Evolutionary conservation across 2,797 vertebrate genomes (phyloP).

Genomic region (Gorsachius magnificus): DNA sequence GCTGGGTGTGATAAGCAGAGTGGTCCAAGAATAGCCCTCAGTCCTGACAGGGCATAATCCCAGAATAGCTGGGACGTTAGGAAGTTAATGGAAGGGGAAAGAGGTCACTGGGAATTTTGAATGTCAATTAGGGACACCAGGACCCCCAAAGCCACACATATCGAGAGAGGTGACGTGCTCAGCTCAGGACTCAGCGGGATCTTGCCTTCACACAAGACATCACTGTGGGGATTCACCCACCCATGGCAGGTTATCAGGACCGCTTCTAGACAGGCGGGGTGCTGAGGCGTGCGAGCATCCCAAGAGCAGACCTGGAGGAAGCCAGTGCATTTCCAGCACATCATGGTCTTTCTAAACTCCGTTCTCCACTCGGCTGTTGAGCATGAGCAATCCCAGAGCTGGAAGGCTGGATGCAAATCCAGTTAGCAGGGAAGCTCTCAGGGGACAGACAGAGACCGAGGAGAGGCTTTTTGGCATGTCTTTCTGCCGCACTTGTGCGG

Average conservation of each 20-base stretch:
- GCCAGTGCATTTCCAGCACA: neutral
- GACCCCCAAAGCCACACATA: neutral
- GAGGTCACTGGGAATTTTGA: neutral
- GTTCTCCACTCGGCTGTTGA: neutral
- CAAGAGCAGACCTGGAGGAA: neutral
- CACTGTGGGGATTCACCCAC: neutral
- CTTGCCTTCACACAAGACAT: neutral
- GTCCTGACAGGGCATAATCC: neutral
- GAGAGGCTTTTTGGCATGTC: neutral
- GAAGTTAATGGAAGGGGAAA: conserved; percentile 2
- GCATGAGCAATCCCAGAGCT: neutral
- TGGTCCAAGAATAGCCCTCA: conserved; percentile 14
- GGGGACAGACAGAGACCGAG: neutral
- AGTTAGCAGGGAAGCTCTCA: neutral
- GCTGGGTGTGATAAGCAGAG: neutral
- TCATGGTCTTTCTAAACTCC: neutral
- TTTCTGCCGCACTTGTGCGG: neutral
- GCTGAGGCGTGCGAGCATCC: neutral
- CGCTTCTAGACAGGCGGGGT: neutral
- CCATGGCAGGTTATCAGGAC: neutral
- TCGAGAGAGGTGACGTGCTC: neutral
- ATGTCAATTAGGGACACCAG: neutral
- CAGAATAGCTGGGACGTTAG: neutral
- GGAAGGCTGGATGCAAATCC: neutral
- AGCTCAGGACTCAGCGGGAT: neutral